These are phyloP conservation scores for Chelonia mydas DNA, from an alignment of 2,797 vertebrate genomes.

Conservation along the genomic window DNA sequence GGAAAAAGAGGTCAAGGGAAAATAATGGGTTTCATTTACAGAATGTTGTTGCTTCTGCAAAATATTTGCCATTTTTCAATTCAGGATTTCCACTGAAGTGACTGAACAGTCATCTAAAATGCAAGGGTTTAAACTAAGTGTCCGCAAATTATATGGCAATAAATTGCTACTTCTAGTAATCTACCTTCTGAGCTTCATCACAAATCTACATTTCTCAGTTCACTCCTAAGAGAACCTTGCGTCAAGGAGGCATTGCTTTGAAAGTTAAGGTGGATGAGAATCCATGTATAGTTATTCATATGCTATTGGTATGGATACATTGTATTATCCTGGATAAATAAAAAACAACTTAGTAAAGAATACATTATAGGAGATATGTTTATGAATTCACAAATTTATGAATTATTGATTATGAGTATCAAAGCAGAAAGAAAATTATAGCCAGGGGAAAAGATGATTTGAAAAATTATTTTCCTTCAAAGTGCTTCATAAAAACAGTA, in stretches of 20 bases:
- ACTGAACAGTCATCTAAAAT: neutral
- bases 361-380: neutral
- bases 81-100: neutral
- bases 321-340: conserved; percentile 45
- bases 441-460: conserved; percentile 15
- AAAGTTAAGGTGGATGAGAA: conserved; percentile 21
- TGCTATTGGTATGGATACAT: neutral
- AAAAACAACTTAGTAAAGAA: conserved; percentile 41
- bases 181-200: conserved; percentile 19
- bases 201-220: neutral
- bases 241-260: conserved; percentile 23
- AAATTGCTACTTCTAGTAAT: neutral
- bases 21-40: neutral
- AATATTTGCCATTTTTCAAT: neutral
- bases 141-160: neutral
- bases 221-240: neutral
- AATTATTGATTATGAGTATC: conserved; percentile 66
- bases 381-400: conserved; percentile 51
- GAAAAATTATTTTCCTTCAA: conserved; percentile 39
- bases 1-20: neutral
- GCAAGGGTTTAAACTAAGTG: conserved; percentile 14
- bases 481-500: neutral
- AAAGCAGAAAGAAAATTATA: conserved; percentile 63
- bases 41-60: conserved; percentile 15
- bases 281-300: neutral